These are phyloP conservation scores for Onthophagus sagittarius DNA, from an alignment of 2,888 invertebrate species.

Conservation along the genomic window DNA sequence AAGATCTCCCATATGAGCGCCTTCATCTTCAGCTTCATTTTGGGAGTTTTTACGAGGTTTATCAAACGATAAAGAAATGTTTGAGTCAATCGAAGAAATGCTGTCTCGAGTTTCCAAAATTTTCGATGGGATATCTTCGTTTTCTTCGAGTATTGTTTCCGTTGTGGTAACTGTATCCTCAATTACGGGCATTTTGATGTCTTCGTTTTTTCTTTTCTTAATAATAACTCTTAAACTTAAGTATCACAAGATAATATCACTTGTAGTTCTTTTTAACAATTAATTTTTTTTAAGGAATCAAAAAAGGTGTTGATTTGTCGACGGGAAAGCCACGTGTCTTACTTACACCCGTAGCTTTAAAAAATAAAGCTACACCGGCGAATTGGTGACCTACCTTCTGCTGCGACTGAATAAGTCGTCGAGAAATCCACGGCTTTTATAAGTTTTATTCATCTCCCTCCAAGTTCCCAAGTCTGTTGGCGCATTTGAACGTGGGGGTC, in stretches of 20 bases:
- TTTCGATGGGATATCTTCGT: conserved; percentile 47
- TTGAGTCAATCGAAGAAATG: conserved; percentile 60
- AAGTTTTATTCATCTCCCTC: background rate
- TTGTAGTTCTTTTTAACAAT: background rate
- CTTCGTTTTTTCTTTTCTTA: background rate
- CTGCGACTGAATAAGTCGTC: background rate
- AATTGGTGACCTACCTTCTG: conserved; percentile 8
- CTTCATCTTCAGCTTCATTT: conserved; percentile 54
- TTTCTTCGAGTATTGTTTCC: conserved; percentile 42
- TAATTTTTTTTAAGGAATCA: background rate
- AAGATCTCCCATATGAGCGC: conserved; percentile 58
- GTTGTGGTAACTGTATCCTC: conserved; percentile 40
- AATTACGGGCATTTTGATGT: conserved; percentile 41
- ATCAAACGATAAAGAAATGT: conserved; percentile 56
- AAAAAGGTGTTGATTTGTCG: background rate
- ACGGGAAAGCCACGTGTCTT: background rate
- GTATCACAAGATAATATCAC: background rate
- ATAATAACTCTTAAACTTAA: background rate
- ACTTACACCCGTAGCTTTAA: background rate
- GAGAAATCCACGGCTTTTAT: background rate
- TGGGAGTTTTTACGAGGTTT: conserved; percentile 27
- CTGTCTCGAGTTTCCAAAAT: conserved; percentile 57
- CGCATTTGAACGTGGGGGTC: background rate
- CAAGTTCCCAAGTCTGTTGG: too few relatives aligned
- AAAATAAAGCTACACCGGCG: background rate